Conservation (phyloP, 2,888 invertebrate genomes). For the Tetragonisca angustula region DNA sequence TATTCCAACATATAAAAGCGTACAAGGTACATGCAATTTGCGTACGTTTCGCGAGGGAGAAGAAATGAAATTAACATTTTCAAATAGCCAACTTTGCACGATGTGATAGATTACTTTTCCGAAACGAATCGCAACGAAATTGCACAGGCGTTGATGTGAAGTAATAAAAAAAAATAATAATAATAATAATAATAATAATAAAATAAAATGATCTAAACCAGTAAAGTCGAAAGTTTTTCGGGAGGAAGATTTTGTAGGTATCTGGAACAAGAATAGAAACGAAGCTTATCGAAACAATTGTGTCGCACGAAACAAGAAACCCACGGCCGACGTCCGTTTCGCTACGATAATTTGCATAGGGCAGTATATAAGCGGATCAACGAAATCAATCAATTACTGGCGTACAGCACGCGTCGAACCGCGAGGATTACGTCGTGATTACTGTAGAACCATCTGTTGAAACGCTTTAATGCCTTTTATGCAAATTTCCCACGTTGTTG, state of each 20-base stretch:
- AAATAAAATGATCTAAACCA: too few species aligned
- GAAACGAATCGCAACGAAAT: not conserved
- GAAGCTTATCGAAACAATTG: conserved; percentile 12
- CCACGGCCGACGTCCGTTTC: conserved; percentile 57
- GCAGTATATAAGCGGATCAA: conserved; percentile 73
- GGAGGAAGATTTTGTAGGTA: not conserved
- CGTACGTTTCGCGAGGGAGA: too few species aligned
- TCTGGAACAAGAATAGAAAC: not conserved
- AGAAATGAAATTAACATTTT: not conserved
- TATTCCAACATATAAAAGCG: not conserved
- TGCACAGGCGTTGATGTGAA: not conserved
- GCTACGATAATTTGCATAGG: conserved; percentile 66
- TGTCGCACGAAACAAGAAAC: conserved; percentile 52
- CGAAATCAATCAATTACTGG: conserved; percentile 71
- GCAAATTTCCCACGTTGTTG: conserved; percentile 68
- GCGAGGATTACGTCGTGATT: conserved; percentile 70
- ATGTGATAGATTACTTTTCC: not conserved
- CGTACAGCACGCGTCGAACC: conserved; percentile 63
- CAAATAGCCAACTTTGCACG: not conserved
- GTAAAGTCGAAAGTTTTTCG: not conserved
- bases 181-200: too few species aligned
- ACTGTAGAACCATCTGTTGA: conserved; percentile 71
- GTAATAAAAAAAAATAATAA: not conserved
- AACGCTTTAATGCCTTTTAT: conserved; percentile 71
- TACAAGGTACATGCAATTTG: not conserved